These are phyloP conservation scores for Cephus sareptanus DNA, from an alignment of 2,888 invertebrate genomes.

Conservation along the genomic window DNA sequence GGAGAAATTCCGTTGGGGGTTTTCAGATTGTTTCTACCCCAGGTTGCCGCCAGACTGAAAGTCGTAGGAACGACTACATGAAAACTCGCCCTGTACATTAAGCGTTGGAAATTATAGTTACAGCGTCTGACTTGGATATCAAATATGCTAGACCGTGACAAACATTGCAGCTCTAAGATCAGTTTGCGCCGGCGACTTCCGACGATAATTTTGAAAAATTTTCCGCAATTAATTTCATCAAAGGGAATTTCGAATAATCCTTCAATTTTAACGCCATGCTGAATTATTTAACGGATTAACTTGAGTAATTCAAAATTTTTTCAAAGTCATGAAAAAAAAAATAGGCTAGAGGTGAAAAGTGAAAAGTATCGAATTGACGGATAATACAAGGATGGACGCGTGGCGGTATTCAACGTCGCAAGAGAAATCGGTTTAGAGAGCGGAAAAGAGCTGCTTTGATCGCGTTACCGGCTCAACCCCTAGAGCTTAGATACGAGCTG, in stretches of 20 bases:
- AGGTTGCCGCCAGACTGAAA: neutral
- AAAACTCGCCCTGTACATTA: neutral
- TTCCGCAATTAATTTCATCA: neutral
- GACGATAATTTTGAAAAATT: neutral
- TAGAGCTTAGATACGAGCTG: constrained; percentile 42
- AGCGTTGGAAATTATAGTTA: neutral
- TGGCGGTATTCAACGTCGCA: constrained; percentile 7
- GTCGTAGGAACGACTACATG: neutral
- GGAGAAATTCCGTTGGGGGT: constrained; percentile 19
- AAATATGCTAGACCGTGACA: neutral
- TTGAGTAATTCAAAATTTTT: neutral
- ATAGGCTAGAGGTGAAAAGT: neutral
- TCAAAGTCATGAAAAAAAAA: neutral
- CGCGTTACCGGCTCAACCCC: constrained; percentile 51
- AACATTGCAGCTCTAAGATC: neutral
- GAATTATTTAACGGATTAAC: neutral
- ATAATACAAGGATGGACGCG: neutral
- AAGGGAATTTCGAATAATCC: neutral
- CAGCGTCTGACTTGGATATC: neutral
- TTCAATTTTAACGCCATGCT: neutral
- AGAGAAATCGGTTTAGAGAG: constrained; percentile 50
- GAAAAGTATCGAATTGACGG: neutral
- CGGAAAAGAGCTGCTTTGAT: constrained; percentile 48
- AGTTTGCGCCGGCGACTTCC: neutral
- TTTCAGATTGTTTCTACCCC: constrained; percentile 3